phyloP scores from a whole-genome alignment of 2,113 vertebrate species.

The Zapus hudsonius region DNA sequence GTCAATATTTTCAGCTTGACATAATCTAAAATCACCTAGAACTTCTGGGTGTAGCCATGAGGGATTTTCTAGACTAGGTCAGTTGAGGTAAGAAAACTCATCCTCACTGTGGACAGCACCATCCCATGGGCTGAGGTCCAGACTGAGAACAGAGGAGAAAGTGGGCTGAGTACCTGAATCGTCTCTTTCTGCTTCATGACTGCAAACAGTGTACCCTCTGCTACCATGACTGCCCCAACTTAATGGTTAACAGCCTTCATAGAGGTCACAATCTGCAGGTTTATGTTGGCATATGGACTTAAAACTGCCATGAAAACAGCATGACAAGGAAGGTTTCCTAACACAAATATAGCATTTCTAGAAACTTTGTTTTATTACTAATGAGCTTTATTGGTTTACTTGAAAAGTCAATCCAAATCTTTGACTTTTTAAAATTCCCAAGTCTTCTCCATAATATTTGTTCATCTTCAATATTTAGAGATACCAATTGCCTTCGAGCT shows the following conservation, averaged over 20 bases:
- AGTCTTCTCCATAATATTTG: not conserved
- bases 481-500: not conserved
- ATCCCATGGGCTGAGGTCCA: too few relatives aligned
- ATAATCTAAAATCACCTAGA: too few relatives aligned
- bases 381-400: slow-evolving; percentile 27
- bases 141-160: too few relatives aligned
- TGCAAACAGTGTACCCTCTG: too few relatives aligned
- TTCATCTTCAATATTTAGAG: slow-evolving; percentile 1
- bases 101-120: too few relatives aligned
- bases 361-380: not conserved
- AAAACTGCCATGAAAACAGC: not conserved
- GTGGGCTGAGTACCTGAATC: too few relatives aligned
- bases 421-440: not conserved
- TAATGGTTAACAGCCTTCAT: not conserved
- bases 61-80: too few relatives aligned
- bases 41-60: too few relatives aligned
- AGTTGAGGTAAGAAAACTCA: too few relatives aligned
- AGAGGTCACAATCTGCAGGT: not conserved
- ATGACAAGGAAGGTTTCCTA: not conserved
- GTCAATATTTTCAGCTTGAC: too few relatives aligned
- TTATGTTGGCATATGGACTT: slow-evolving; percentile 1
- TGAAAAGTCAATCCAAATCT: slow-evolving; percentile 17
- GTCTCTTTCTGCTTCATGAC: too few relatives aligned
- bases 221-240: too few relatives aligned
- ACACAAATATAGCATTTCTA: slow-evolving; percentile 35